Percentiles rank a stretch among this genome's conserved stretches.
These are phyloP conservation scores for Pseudorectes ferrugineus DNA, from an alignment of 2,113 vertebrate genomes.

Conservation along the genomic window DNA sequence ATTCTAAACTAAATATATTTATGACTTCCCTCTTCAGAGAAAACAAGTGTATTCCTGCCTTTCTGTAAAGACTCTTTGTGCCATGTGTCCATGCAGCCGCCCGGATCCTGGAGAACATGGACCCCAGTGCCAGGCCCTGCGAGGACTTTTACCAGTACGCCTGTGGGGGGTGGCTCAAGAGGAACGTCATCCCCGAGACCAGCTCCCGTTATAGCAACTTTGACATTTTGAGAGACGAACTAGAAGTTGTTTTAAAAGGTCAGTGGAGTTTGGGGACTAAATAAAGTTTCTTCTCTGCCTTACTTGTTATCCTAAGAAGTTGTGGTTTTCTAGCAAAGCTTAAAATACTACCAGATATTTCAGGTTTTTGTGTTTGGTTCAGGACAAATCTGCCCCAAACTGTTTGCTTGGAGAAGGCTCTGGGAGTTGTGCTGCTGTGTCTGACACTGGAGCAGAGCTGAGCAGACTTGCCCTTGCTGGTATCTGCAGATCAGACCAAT, in stretches of 20 bases:
- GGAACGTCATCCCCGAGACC: conserved; percentile 92
- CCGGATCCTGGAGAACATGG: conserved; percentile 92
- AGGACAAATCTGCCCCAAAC: background rate
- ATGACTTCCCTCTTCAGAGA: background rate
- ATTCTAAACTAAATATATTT: background rate
- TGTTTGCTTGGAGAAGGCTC: background rate
- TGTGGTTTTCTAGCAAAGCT: background rate
- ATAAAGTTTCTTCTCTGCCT: conserved; percentile 33
- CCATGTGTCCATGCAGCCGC: conserved; percentile 75
- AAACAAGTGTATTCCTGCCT: background rate
- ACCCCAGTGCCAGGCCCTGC: conserved; percentile 81
- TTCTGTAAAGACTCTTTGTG: background rate
- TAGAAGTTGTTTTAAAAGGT: conserved; percentile 96
- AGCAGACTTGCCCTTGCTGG: background rate
- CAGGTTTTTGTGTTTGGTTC: background rate
- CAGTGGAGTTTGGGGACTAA: conserved; percentile 47
- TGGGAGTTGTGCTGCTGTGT: background rate
- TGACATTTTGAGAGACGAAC: conserved; percentile 89
- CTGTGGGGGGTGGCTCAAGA: conserved; percentile 93
- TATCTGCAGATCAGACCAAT: background rate
- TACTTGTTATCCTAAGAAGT: background rate
- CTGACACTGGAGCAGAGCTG: background rate
- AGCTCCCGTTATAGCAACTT: conserved; percentile 92
- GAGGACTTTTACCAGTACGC: conserved; percentile 90
- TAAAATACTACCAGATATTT: background rate